Base-by-base conservation (phyloP, 2,888 invertebrate species). In the Cosmia trapezina region DNA sequence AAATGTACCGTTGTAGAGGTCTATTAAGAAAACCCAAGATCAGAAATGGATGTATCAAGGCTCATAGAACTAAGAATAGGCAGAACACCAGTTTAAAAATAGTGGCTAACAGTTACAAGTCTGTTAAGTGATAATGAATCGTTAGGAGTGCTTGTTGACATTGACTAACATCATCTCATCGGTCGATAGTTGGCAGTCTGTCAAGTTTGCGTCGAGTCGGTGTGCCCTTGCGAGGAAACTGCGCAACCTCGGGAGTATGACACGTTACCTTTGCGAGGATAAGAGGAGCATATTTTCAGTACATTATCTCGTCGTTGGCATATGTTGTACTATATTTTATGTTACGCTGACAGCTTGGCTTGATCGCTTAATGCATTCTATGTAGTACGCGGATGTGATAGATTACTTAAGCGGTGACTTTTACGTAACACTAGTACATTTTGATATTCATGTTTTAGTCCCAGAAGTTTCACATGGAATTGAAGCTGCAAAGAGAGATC, bases 111-210 rank as follows among this genome's bases (percentile, higher is more conserved):
- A 77, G 67, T 79, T 76, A 72, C 83, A 81, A 76, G 81, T 66
- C 66, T 78, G 74, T 77, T 84, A 86, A 88, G 81, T 86, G 83
- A 84, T 88, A 89, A 90, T 89, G 87, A 89, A 87, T 86, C 84
- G 84, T 83, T 65, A 73, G 49, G 74, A 93, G 91, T 87, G 90
- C 83, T 81, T 84, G 90, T 94, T 95, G 95, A 95, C 95, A 94
- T 94, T 95, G 95, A 91, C 88, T 87, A 85, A 76, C 88, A 89
- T 89, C 90, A 90, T 90, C 85, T 86, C 80, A 86, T 81, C 84
- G 91, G 89, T 93, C 93, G 92, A 93, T 93, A 93, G 91, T 94
- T 95, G 95, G 95, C 95, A 94, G 79, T 79, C 78, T 86, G 91
- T 92, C 95, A 95, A 95, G 91, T 89, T 87, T 83, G 86, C 83